These are phyloP conservation scores for Alaudala cheleensis DNA, from an alignment of 2,113 vertebrate genomes.

Conservation along the genomic window DNA sequence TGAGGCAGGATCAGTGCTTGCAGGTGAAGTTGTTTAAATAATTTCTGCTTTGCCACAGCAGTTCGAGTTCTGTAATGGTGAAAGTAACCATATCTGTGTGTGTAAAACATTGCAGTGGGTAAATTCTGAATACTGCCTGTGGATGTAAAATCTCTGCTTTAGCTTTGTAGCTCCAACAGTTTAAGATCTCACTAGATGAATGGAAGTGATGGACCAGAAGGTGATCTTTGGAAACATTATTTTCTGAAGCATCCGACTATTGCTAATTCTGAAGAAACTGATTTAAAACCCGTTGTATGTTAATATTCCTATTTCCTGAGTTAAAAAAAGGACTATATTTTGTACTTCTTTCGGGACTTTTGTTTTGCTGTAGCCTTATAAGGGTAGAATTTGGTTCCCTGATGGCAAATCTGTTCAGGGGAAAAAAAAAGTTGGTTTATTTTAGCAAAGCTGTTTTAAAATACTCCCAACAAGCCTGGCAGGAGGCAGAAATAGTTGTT, in stretches of 20 bases:
- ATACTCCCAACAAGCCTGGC: neutral
- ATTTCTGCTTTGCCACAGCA: neutral
- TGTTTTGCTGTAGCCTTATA: constrained; percentile 19
- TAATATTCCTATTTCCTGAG: neutral
- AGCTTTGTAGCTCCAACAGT: neutral
- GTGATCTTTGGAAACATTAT: neutral
- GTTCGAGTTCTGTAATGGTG: neutral
- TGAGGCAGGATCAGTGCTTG: neutral
- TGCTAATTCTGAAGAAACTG: neutral
- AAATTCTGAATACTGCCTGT: neutral
- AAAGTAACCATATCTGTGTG: neutral
- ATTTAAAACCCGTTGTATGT: neutral
- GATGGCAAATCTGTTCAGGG: neutral
- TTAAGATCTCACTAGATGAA: neutral
- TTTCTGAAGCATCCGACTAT: neutral
- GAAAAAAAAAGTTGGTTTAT: neutral
- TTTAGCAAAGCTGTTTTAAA: constrained; percentile 31
- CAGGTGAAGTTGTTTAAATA: neutral
- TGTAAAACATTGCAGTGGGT: neutral
- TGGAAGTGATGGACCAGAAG: neutral
- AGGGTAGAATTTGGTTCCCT: constrained; percentile 20
- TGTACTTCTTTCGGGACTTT: neutral
- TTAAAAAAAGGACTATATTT: neutral
- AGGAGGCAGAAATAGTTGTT: constrained; percentile 5
- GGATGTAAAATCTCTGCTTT: neutral